Evolutionary conservation across 1,140 invertebrate species (phyloP).

Genomic region (Pomacea maculata): DNA sequence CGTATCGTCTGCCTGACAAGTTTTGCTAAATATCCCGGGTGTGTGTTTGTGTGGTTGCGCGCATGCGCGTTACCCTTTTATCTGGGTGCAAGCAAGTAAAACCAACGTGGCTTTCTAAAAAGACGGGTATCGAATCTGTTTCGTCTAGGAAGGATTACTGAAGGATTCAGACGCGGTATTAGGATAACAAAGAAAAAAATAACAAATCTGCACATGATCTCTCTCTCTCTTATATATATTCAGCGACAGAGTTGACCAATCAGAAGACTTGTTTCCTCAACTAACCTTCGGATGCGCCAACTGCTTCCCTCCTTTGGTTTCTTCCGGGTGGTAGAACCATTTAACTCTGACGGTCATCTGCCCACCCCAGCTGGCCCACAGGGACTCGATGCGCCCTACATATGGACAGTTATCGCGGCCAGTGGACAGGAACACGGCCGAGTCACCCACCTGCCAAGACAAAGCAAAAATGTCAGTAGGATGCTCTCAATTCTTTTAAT

Average conservation of each 20-base stretch:
- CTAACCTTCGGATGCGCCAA: slow-evolving; percentile 66
- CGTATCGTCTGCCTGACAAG: too few species aligned
- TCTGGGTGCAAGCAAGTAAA: too few species aligned
- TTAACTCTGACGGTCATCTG: slow-evolving; percentile 91
- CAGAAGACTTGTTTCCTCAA: too few species aligned
- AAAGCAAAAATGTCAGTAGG: too few species aligned
- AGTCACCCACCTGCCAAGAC: slow-evolving; percentile 79
- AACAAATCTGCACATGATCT: neutral
- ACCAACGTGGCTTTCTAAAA: too few species aligned
- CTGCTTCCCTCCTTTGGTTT: slow-evolving; percentile 74
- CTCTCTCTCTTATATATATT: neutral
- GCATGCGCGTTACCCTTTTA: too few species aligned
- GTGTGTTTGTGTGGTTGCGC: too few species aligned
- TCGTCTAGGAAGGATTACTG: neutral
- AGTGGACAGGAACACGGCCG: slow-evolving; percentile 90
- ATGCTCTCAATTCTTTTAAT: too few species aligned
- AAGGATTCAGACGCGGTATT: neutral
- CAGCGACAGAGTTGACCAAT: neutral
- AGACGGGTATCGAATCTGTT: too few species aligned
- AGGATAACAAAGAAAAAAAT: neutral
- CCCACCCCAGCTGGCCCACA: slow-evolving; percentile 88
- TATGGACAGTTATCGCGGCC: slow-evolving; percentile 88
- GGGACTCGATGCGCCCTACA: slow-evolving; percentile 86
- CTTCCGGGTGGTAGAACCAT: slow-evolving; percentile 97
- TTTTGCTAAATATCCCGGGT: too few species aligned